These are phyloP conservation scores for Ommatoiulus sabulosus DNA, from an alignment of 2,888 invertebrate genomes.

Conservation along the genomic window DNA sequence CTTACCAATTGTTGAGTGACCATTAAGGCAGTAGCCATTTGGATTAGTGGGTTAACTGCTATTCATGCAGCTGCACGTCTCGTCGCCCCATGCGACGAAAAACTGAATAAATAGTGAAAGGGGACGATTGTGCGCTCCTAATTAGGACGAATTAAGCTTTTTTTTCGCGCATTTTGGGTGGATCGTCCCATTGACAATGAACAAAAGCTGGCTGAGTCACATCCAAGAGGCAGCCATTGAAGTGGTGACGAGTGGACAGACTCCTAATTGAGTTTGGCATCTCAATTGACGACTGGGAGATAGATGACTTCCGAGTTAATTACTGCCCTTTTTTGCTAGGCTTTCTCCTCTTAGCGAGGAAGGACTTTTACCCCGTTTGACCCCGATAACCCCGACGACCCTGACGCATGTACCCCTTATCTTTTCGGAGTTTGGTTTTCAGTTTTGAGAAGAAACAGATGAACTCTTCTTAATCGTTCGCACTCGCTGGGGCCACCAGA, in stretches of 20 bases:
- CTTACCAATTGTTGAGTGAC: neutral
- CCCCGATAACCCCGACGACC: neutral
- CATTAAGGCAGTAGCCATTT: neutral
- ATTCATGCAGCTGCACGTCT: neutral
- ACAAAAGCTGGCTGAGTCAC: conserved; percentile 6
- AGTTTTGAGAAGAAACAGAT: neutral
- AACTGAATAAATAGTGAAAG: neutral
- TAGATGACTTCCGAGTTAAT: conserved; percentile 14
- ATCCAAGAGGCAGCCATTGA: conserved; percentile 1
- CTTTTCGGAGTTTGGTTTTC: neutral
- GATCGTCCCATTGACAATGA: neutral
- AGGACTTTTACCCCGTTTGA: conserved; percentile 19
- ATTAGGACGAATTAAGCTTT: neutral
- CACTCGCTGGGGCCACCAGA: neutral
- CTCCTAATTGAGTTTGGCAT: conserved; percentile 5
- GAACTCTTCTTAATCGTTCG: neutral
- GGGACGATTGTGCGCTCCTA: neutral
- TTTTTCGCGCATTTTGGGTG: neutral
- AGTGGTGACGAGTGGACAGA: neutral
- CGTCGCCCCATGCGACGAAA: neutral
- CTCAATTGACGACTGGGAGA: neutral
- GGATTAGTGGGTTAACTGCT: neutral
- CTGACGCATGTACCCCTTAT: neutral
- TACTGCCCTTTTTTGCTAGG: neutral
- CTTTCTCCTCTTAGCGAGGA: neutral